Conservation (phyloP, 2,888 invertebrate genomes). For the Hydrotaea cyrtoneurina region DNA sequence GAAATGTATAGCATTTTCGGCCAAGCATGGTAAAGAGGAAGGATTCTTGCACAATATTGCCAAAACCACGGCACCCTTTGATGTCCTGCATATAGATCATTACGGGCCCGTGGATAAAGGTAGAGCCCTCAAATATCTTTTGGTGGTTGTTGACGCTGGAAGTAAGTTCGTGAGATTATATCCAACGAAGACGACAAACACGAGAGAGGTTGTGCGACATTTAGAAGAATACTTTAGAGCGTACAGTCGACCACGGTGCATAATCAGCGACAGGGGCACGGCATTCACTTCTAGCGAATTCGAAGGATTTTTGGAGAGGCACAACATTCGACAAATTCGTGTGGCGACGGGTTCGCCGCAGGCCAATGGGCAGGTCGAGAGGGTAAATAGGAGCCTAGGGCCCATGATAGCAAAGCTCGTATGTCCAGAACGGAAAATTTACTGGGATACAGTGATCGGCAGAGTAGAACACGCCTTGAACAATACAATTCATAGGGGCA, state of each 20-base stretch:
- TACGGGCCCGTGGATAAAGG: conserved; percentile 45
- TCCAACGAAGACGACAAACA: no score
- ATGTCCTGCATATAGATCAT: conserved; percentile 48
- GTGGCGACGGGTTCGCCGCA: conserved; percentile 48
- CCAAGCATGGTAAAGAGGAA: conserved; percentile 46
- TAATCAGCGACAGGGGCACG: conserved; percentile 47
- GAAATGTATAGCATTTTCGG: conserved; percentile 50
- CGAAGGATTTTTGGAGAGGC: no score
- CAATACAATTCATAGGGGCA: conserved; percentile 54
- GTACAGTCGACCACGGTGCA: conserved; percentile 56
- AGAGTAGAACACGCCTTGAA: no score
- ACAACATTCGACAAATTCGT: not conserved
- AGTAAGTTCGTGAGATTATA: conserved; percentile 51
- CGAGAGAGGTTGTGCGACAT: not conserved
- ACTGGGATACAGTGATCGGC: no score
- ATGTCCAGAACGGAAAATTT: no score
- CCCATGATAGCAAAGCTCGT: conserved; percentile 55
- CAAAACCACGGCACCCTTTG: conserved; percentile 40
- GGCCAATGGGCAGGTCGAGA: conserved; percentile 58
- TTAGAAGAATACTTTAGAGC: conserved; percentile 58
- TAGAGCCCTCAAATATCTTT: not conserved
- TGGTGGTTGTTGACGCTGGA: conserved; percentile 36
- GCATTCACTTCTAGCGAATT: conserved; percentile 68
- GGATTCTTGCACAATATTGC: conserved; percentile 53
- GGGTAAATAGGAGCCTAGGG: conserved; percentile 33